Conservation (phyloP, 2,113 vertebrate species). For the Dermatemys mawii region DNA sequence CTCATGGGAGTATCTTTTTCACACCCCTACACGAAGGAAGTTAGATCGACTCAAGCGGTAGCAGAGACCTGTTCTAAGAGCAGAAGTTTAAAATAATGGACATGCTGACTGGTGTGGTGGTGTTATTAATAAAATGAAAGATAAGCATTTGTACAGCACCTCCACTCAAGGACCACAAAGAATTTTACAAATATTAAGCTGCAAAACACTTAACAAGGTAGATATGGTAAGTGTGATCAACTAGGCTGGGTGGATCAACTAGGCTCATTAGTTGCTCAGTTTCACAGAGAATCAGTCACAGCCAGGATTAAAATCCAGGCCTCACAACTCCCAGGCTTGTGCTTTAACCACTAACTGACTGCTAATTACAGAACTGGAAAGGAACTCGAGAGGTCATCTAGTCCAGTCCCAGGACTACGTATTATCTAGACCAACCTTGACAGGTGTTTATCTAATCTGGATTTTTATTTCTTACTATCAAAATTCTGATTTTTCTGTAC, state of each 20-base stretch:
- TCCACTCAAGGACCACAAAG: background rate
- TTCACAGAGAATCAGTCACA: background rate
- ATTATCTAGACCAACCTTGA: too few species aligned
- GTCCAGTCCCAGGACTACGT: too few species aligned
- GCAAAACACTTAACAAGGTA: background rate
- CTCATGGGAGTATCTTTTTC: too few species aligned
- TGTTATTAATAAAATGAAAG: background rate
- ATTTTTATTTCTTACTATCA: background rate
- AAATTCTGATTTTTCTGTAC: background rate
- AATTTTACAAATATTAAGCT: background rate
- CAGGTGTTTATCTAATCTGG: too few species aligned
- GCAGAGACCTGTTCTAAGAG: background rate
- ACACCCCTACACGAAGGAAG: too few species aligned
- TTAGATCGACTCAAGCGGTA: too few species aligned
- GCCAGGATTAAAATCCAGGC: background rate
- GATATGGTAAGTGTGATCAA: background rate
- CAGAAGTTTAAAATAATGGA: background rate
- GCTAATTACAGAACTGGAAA: background rate
- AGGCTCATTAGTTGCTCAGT: background rate
- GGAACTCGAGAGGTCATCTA: too few species aligned
- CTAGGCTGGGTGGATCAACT: background rate
- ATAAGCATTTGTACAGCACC: background rate
- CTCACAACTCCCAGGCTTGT: background rate
- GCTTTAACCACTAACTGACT: too few species aligned
- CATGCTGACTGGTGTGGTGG: background rate